Evolutionary conservation across 2,113 vertebrate species (phyloP).

Genomic region (Eulemur macaco): DNA sequence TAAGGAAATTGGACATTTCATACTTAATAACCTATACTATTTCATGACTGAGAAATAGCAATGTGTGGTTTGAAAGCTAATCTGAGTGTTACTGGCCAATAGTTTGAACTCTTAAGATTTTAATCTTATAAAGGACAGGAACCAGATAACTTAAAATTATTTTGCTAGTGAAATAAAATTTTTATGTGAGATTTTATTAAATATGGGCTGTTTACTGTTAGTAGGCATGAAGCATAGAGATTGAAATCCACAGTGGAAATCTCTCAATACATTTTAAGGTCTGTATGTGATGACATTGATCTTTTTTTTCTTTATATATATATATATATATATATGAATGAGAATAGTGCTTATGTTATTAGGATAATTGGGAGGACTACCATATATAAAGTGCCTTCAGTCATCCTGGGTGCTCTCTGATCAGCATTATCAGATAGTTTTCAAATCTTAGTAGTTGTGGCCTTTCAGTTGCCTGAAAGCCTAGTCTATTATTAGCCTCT

Average conservation of each 20-base stretch:
- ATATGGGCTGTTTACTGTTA: background rate
- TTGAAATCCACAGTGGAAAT: background rate
- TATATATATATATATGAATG: background rate
- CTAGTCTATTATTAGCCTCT: background rate
- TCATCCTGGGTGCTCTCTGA: background rate
- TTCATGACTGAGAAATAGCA: background rate
- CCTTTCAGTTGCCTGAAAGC: background rate
- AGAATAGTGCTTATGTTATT: background rate
- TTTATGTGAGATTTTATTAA: background rate
- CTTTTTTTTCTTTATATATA: background rate
- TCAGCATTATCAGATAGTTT: background rate
- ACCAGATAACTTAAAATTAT: background rate
- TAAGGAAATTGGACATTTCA: no score
- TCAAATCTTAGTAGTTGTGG: background rate
- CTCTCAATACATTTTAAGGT: background rate
- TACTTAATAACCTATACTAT: background rate
- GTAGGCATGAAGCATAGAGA: background rate
- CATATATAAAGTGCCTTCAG: background rate
- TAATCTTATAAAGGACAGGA: background rate
- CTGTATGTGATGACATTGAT: background rate
- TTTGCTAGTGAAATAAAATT: background rate
- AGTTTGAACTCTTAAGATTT: background rate
- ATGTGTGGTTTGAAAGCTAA: background rate
- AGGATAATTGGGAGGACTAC: background rate
- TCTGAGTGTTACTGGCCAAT: background rate